Evolutionary conservation across 2,888 invertebrate genomes (phyloP).

Genomic region (Kuschelorhynchus macadamiae): DNA sequence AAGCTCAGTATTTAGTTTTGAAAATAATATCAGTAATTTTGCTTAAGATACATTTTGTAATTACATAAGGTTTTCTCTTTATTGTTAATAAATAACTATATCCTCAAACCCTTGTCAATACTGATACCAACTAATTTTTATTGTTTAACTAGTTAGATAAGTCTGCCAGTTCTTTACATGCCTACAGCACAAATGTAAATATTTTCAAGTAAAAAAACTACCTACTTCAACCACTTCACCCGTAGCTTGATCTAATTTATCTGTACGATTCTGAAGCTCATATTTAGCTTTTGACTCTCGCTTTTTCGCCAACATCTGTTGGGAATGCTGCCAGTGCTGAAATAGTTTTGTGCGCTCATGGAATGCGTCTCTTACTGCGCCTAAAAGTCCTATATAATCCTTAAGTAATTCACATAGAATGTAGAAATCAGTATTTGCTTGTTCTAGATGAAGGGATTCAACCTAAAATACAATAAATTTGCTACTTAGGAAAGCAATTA

Average conservation of each 20-base stretch:
- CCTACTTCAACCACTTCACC: slow-evolving; percentile 93
- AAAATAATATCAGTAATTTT: no score
- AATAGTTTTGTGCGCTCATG: slow-evolving; percentile 87
- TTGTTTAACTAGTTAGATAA: no score
- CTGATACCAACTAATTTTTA: no score
- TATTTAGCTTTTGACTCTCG: slow-evolving; percentile 94
- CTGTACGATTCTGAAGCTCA: slow-evolving; percentile 90
- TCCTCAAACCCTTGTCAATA: no score
- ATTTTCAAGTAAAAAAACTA: no score
- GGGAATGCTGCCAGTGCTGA: slow-evolving; percentile 98
- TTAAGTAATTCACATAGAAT: slow-evolving; percentile 94
- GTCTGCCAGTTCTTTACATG: no score
- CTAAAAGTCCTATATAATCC: slow-evolving; percentile 93
- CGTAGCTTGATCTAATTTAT: slow-evolving; percentile 89
- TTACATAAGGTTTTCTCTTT: no score
- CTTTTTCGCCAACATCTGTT: slow-evolving; percentile 93
- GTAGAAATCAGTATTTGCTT: slow-evolving; percentile 95
- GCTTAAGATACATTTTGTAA: no score
- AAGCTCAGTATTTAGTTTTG: no score
- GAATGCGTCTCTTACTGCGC: slow-evolving; percentile 87
- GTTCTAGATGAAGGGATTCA: slow-evolving; percentile 89
- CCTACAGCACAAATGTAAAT: no score
- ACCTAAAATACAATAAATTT: slow-evolving; percentile 72
- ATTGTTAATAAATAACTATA: no score
- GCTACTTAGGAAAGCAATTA: no score